Evolutionary conservation across 1,140 invertebrate genomes (phyloP), one percentile per base, ranked within the genome.

Genomic region (Meloidogyne exigua): DNA sequence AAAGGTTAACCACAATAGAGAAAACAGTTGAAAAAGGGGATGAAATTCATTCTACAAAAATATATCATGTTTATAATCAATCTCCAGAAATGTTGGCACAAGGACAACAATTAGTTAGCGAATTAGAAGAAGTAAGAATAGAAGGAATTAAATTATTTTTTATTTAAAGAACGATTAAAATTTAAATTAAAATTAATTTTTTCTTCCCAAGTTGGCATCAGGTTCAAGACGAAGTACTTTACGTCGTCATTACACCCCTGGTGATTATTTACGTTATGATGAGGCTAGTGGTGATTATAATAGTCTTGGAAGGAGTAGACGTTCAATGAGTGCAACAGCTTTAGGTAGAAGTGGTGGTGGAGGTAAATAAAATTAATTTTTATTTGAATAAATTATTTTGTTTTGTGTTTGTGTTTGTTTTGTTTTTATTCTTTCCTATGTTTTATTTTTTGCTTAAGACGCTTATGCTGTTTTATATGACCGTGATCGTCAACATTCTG

Each of bases 41-140:
- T 70, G 85, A 87, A 74, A 81, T 87, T 44, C 85, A 87, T 76
- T 84, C 83, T 1, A 87, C 85, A 3, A 87, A 88, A 78, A 87
- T 87, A 77, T 87, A 87, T 76, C 85, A 87, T 73, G 85, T 87
- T 68, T 87, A 82, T 83, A 79, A 84, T 70, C 26, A 84, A 74
- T 70, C 79, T 76, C 49, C 71, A n/a, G 71, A 73, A 57, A 23
- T 73, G 71, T n/a, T 73, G 1, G 57, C 71, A 36, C 71, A 73
- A 21, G 71, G 71, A 12, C 81, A 85, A 66, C 84, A 86, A 67
- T 71, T 85, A 67, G 83, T 80, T 69, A 81, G 73, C 10, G 84
- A 85, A 68, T 75, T 85, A 21, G 84, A 85, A 69, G 84, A 57
- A n/a, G 49, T 57, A 57, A 57, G 4, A 15, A 15, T 4, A 18